Base-by-base conservation (phyloP, 1,140 invertebrate genomes). In the Dendroctonus ponderosae region DNA sequence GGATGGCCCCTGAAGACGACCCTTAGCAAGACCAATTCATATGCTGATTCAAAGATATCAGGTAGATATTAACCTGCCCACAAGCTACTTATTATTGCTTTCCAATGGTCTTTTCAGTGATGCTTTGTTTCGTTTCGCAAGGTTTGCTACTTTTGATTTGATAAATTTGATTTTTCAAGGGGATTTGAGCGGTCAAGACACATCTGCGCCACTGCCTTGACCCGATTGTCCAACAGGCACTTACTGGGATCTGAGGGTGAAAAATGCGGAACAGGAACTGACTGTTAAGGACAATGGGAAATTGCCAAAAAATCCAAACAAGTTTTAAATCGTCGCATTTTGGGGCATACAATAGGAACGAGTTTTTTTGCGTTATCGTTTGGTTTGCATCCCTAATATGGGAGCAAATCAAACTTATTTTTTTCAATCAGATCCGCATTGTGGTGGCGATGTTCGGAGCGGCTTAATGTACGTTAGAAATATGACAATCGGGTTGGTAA, bases 271-370 rank as follows among this genome's bases (percentile, higher is more conserved):
- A 66, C 63, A 52, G 62, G 62, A 64, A 64, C 62, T 64, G 6
- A 3, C 52, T 42, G 40, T 42, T 54, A 7, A 52, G 9, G 44
- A 65, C 42, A 48, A 41, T 48, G 26, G 39, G 40, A 63, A 66
- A 66, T 59, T 59, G 54, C 54, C 63, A 40, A 59, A 66, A 56
- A 66, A 66, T 66, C 46, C 44, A 66, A 66, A 66, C 63, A 59
- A 66, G 63, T 66, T 66, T 66, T 66, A 59, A 66, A 66, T 51
- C 52, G 48, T 66, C 44, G 12, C 9, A 12, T 41, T 58, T 66
- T 59, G 39, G 9, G 7, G 63, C 39, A 59, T 14, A 66, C 63
- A 66, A 66, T 66, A 12, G 15, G 38, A 56, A 44, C 38, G 26
- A 46, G 14, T 52, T 52, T 66, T 62, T 44, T 58, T 60, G 46